Percentiles rank a stretch among this genome's conserved stretches.
Conservation (phyloP, 2,113 vertebrate species). For the Sporophila hypoxantha region DNA sequence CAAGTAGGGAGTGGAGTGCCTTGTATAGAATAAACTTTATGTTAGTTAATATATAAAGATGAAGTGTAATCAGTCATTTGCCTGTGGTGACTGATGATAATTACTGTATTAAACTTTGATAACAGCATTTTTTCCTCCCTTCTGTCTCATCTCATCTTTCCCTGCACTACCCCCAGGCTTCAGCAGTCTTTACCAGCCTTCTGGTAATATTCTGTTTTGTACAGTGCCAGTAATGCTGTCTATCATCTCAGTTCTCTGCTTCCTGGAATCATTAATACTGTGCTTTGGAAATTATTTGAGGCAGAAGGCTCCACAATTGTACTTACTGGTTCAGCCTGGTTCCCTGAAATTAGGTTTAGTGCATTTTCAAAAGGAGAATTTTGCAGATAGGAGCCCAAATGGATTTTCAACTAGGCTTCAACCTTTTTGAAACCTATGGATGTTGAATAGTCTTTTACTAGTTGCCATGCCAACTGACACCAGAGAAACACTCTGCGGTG, state of each 20-base stretch:
- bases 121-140: neutral
- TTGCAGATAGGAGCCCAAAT: slow-evolving; percentile 91
- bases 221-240: slow-evolving; percentile 49
- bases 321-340: slow-evolving; percentile 57
- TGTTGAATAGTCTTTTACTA: slow-evolving; percentile 92
- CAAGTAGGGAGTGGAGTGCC: neutral
- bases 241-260: slow-evolving; percentile 47
- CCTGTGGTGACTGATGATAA: slow-evolving; percentile 27
- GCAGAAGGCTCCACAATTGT: slow-evolving; percentile 59
- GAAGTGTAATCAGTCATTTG: slow-evolving; percentile 18
- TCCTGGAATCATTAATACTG: slow-evolving; percentile 70
- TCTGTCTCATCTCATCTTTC: slow-evolving; percentile 18
- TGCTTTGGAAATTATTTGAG: slow-evolving; percentile 71
- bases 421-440: slow-evolving; percentile 88
- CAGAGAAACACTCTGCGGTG: slow-evolving; percentile 87
- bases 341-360: slow-evolving; percentile 64
- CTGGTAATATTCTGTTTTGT: slow-evolving; percentile 54
- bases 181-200: slow-evolving; percentile 25
- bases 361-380: slow-evolving; percentile 71
- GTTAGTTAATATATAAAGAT: neutral
- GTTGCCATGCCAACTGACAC: slow-evolving; percentile 98
- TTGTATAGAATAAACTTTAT: neutral
- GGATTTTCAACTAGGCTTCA: slow-evolving; percentile 97
- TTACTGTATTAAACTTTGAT: slow-evolving; percentile 52
- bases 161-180: neutral